Conservation (phyloP, 2,888 invertebrate genomes). For the Ophioninae sp. region DNA sequence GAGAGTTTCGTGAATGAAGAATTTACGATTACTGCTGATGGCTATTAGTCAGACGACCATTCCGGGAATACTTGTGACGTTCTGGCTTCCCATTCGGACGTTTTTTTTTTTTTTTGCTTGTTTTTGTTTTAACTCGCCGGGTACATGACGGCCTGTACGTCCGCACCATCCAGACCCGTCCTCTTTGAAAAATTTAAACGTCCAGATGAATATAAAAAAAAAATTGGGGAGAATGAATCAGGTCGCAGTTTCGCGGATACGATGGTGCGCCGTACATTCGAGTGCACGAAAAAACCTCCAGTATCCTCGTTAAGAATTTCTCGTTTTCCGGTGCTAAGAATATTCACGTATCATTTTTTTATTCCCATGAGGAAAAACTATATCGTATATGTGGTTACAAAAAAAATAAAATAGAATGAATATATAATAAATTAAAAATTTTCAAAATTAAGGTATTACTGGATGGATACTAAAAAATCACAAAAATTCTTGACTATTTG, state of each 20-base stretch:
- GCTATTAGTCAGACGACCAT: conserved; percentile 62
- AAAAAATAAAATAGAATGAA: not conserved
- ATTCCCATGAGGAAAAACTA: not conserved
- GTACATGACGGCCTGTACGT: conserved; percentile 21
- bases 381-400: not conserved
- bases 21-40: conserved; percentile 55
- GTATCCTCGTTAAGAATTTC: conserved; percentile 34
- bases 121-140: conserved; percentile 32
- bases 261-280: conserved; percentile 13
- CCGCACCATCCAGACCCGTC: conserved; percentile 51
- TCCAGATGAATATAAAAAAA: conserved; percentile 33
- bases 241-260: conserved; percentile 55
- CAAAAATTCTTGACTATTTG: too few relatives aligned
- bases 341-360: not conserved
- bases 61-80: conserved; percentile 58
- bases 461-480: too few relatives aligned
- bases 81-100: conserved; percentile 26
- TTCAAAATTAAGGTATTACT: too few relatives aligned
- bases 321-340: not conserved
- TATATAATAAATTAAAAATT: too few relatives aligned
- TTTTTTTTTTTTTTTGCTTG: conserved; percentile 27
- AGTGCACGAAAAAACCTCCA: conserved; percentile 51
- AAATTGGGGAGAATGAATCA: conserved; percentile 42
- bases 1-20: conserved; percentile 40
- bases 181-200: conserved; percentile 55